Base-by-base conservation (phyloP, 2,888 invertebrate species). In the Zelleria hepariella region DNA sequence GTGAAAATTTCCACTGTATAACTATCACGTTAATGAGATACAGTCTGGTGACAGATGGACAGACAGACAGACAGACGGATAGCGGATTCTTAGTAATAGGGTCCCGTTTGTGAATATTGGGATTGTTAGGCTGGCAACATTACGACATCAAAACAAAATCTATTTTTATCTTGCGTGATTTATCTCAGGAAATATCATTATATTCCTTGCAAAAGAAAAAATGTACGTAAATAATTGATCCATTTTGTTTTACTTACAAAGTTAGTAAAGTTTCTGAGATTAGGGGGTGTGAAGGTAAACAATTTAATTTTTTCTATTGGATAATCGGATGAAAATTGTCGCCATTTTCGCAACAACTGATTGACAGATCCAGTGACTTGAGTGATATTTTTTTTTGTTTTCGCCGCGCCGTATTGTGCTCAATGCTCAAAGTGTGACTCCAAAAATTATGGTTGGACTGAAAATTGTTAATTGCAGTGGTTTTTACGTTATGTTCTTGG, bases 281-380 rank as follows among this genome's bases (percentile, higher is more conserved):
- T 15, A 25, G 20, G 7, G 53, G n/a, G 8, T 15, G 23, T 8
- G 6, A 53, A 21, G 24, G n/a, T 21, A 15, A 23, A 53, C 15
- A 53, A 53, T n/a, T 8, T 10, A 5, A 49, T 8, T 53, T 53
- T 53, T 53, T 18, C 49, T 8, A 24, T 24, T 53, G 15, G 53
- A 21, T 51, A 21, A 21, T 20, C 51, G 25, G 53, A 27, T 32
- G 32, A 21, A 56, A 56, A 25, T 53, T 58, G 60, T 60, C 60
- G 60, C 60, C 60, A 60, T 60, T 60, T 60, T 60, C 58, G 60
- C 60, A 58, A 10, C 32, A 42, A 42, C 47, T 57, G 57, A 57
- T 57, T 57, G 57, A 57, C 47, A 25, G 24, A 26, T 20, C 20
- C 23, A 53, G 53, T 21, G 49, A 18, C 2, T n/a, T n/a, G 20